Percentiles rank a stretch among this genome's conserved stretches.
phyloP scores from a whole-genome alignment of 2,797 vertebrate genomes.

The Rhinogobio ventralis region DNA sequence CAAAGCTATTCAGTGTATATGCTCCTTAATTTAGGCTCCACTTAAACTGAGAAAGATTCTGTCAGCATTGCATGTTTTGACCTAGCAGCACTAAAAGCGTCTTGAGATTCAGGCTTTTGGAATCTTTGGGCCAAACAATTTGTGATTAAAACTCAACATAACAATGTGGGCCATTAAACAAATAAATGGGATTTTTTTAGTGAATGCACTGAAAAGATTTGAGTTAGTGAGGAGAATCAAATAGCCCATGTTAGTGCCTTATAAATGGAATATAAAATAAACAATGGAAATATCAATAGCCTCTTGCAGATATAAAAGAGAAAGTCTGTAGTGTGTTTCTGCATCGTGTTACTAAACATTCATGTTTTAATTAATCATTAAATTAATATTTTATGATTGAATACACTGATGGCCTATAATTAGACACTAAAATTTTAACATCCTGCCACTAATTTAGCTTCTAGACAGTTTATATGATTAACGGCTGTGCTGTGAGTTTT shows the following conservation, averaged over 20 bases:
- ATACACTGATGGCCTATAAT: conserved; percentile 32
- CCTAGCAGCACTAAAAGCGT: not conserved
- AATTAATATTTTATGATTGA: conserved; percentile 7
- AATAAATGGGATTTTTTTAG: not conserved
- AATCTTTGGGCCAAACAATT: not conserved
- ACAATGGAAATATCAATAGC: not conserved
- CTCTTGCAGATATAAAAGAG: too few relatives aligned
- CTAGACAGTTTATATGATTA: not conserved
- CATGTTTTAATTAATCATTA: conserved; percentile 10
- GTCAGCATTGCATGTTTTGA: too few relatives aligned
- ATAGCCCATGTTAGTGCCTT: not conserved
- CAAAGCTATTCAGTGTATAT: not conserved
- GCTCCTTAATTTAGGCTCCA: too few relatives aligned
- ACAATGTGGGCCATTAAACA: not conserved
- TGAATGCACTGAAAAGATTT: not conserved
- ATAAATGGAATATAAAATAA: not conserved
- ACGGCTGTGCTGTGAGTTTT: conserved; percentile 26
- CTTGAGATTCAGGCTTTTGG: not conserved
- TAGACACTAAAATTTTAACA: not conserved
- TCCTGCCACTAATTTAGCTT: conserved; percentile 15
- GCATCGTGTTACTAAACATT: not conserved
- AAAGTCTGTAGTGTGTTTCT: not conserved
- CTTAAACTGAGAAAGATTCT: too few relatives aligned
- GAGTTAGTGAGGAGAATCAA: not conserved
- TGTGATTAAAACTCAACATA: not conserved